phyloP scores from a whole-genome alignment of 2,888 invertebrate species.

The Phengaris arion region DNA sequence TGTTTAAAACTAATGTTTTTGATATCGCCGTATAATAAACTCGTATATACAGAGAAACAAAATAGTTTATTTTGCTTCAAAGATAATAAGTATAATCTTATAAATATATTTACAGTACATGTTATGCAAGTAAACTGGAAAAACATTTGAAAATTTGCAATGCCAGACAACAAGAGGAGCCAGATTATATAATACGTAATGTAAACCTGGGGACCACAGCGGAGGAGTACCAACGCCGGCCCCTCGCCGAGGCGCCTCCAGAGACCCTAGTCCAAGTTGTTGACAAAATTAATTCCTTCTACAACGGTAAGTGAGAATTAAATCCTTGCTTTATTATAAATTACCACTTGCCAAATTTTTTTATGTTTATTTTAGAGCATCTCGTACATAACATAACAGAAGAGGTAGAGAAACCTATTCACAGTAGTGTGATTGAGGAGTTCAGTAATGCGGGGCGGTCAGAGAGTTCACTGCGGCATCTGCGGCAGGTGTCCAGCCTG shows the following conservation, averaged over 20 bases:
- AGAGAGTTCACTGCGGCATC: constrained; percentile 83
- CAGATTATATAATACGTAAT: constrained; percentile 79
- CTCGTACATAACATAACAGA: constrained; percentile 51
- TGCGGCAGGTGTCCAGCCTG: constrained; percentile 88
- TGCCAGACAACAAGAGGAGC: constrained; percentile 75
- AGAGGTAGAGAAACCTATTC: constrained; percentile 52
- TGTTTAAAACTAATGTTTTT: no score
- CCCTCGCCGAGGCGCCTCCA: constrained; percentile 55
- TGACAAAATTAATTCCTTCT: constrained; percentile 63
- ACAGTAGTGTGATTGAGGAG: constrained; percentile 52
- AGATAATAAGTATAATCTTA: no score
- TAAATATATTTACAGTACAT: constrained; percentile 73
- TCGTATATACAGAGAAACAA: no score
- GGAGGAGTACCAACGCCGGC: constrained; percentile 46
- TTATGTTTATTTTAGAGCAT: constrained; percentile 47
- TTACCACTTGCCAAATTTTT: not conserved
- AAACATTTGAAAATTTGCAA: constrained; percentile 88
- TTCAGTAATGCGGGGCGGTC: constrained; percentile 74
- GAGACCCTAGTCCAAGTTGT: constrained; percentile 53
- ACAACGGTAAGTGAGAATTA: constrained; percentile 57
- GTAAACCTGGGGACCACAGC: constrained; percentile 52
- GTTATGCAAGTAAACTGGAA: constrained; percentile 82
- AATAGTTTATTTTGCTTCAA: no score
- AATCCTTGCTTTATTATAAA: not conserved
- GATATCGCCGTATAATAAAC: no score